Evolutionary conservation across 1,140 invertebrate genomes (phyloP).

Genomic region (Tetranychus urticae): DNA sequence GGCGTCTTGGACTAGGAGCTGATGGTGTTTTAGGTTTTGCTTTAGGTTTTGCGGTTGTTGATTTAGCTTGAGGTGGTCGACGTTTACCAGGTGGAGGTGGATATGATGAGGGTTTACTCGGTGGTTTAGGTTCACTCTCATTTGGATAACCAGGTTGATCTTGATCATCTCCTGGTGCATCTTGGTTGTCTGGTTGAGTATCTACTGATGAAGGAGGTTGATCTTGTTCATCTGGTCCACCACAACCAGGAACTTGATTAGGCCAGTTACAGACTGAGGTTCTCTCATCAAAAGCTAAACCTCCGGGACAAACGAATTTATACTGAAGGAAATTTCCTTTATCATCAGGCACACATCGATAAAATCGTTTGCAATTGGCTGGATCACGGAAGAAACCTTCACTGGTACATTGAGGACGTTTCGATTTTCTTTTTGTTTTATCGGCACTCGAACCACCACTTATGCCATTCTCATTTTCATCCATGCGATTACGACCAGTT

Average conservation of each 20-base stretch:
- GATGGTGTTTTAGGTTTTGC: not conserved
- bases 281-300: conserved; percentile 55
- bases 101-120: not conserved
- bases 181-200: not conserved
- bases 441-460: not conserved
- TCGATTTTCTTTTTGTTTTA: too few relatives aligned
- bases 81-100: not conserved
- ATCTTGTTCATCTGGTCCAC: not conserved
- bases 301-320: conserved; percentile 33
- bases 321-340: not conserved
- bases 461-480: not conserved
- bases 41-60: not conserved
- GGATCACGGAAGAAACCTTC: conserved; percentile 13
- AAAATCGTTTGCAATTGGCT: conserved; percentile 13
- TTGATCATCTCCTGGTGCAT: not conserved
- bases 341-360: conserved; percentile 8
- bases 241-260: conserved; percentile 46
- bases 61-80: too few relatives aligned
- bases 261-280: conserved; percentile 42
- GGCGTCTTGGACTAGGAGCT: not conserved
- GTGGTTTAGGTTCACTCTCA: not conserved
- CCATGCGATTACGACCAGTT: not conserved
- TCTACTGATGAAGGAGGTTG: not conserved
- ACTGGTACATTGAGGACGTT: conserved; percentile 3
- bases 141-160: not conserved